Base-by-base conservation (phyloP, 1,140 invertebrate genomes). In the Ditylenchus dipsaci region DNA sequence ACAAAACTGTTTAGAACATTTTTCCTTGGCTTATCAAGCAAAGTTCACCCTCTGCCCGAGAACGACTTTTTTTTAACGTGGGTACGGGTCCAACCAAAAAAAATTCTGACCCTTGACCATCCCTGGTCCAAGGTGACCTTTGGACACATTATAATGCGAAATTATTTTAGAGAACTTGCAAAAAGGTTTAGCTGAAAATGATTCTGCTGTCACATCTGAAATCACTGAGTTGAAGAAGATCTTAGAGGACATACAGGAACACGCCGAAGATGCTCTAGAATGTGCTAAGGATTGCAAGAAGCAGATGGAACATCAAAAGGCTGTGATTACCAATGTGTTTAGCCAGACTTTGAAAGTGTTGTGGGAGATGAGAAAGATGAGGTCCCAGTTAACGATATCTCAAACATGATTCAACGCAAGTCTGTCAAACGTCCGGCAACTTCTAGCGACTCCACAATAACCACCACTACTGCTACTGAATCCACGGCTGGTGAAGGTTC, bases 221-320 rank as follows among this genome's bases (percentile, higher is more conserved):
- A 43, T 68, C 23, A 33, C 42, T 38, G 62, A 68, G 21, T 42
- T 68, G 30, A 49, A 66, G 26, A 47, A 43, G 13, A 19, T 42
- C 13, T 21, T 71, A 1, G 57, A 70, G 21, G 66, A 64, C 0
- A 58, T 68, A 17, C 43, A 38, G 19, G 66, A 68, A 13, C 29
- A 45, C 3, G 33, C 49, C 1, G 67, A 68, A 66, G 66, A 67
- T 71, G 63, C 1, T 63, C 49, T n/a, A n/a, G 65, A 67, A 9
- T 58, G 63, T 19, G 63, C 29, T 19, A 15, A 62, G 43, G 21
- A 26, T n/a, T 33, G 43, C 23, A 59, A 26, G 15, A 21, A 65
- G n/a, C 26, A 65, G 26, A 43, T 64, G 9, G 27, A 43, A 13
- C 47, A 30, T 45, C 43, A 65, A 1, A 19, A 56, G 42, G 57